Percentiles rank a stretch among this genome's conserved stretches.
Evolutionary conservation across 2,888 invertebrate species (phyloP).

Genomic region (Andrena praecox): DNA sequence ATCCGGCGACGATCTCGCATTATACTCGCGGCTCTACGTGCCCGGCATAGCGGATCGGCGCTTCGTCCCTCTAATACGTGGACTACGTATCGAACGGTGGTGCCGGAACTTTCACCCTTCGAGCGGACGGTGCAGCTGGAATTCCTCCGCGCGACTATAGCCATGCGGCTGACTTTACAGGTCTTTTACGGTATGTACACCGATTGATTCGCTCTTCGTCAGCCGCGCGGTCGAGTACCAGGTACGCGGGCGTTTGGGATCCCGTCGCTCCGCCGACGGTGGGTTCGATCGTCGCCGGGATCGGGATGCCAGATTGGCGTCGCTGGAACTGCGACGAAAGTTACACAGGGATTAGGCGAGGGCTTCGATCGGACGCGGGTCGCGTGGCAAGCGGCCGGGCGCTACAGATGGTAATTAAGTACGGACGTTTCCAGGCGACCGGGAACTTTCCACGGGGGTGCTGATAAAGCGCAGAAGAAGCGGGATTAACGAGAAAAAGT

Average conservation of each 20-base stretch:
- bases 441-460: not conserved
- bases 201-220: slow-evolving; percentile 21
- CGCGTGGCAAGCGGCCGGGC: slow-evolving; percentile 11
- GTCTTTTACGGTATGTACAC: not conserved
- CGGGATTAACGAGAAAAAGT: slow-evolving; percentile 57
- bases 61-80: slow-evolving; percentile 45
- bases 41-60: slow-evolving; percentile 35
- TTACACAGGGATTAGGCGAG: not conserved
- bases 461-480: slow-evolving; percentile 30
- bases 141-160: not conserved
- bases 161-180: not conserved
- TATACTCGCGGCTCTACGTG: slow-evolving; percentile 59
- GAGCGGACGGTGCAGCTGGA: slow-evolving; percentile 9
- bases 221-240: not conserved
- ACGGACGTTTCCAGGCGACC: not conserved
- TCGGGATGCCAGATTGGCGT: not conserved
- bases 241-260: not conserved
- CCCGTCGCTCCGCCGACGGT: not conserved
- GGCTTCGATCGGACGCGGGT: slow-evolving; percentile 11
- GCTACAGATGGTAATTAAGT: slow-evolving; percentile 42
- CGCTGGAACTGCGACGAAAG: not conserved
- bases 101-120: slow-evolving; percentile 35
- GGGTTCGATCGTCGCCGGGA: not conserved
- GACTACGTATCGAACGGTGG: slow-evolving; percentile 56
- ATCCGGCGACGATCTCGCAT: slow-evolving; percentile 62